Percentiles rank a stretch among this genome's conserved stretches.
phyloP scores from a whole-genome alignment of 1,140 invertebrate genomes.

The Ceratina australensis region DNA sequence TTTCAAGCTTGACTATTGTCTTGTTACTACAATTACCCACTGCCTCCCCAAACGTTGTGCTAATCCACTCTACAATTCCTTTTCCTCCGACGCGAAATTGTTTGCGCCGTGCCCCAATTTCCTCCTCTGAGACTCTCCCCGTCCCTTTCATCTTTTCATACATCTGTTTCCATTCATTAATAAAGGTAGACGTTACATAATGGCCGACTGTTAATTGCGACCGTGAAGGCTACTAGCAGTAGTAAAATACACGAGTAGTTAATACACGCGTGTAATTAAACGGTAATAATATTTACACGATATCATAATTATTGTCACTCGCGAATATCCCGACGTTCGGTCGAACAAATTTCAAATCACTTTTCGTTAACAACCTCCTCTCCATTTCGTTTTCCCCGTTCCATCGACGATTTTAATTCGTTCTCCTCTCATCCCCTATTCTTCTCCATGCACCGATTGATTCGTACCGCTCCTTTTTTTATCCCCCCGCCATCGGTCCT shows the following conservation, averaged over 20 bases:
- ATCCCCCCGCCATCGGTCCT: too few species aligned
- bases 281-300: too few species aligned
- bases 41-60: not conserved
- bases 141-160: slow-evolving; percentile 1
- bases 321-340: not conserved
- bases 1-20: not conserved
- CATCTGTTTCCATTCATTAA: not conserved
- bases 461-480: not conserved
- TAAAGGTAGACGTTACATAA: not conserved
- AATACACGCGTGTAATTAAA: too few species aligned
- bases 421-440: too few species aligned
- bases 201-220: not conserved
- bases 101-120: not conserved
- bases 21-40: not conserved
- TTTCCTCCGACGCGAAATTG: not conserved
- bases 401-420: not conserved
- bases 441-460: not conserved
- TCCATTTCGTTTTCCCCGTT: not conserved
- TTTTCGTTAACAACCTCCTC: not conserved
- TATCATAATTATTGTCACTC: too few species aligned
- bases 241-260: too few species aligned
- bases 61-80: slow-evolving; percentile 9
- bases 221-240: not conserved
- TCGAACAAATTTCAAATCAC: not conserved
- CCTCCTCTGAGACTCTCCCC: not conserved